Evolutionary conservation across 2,797 vertebrate genomes (phyloP).

Genomic region (Bradypus variegatus): DNA sequence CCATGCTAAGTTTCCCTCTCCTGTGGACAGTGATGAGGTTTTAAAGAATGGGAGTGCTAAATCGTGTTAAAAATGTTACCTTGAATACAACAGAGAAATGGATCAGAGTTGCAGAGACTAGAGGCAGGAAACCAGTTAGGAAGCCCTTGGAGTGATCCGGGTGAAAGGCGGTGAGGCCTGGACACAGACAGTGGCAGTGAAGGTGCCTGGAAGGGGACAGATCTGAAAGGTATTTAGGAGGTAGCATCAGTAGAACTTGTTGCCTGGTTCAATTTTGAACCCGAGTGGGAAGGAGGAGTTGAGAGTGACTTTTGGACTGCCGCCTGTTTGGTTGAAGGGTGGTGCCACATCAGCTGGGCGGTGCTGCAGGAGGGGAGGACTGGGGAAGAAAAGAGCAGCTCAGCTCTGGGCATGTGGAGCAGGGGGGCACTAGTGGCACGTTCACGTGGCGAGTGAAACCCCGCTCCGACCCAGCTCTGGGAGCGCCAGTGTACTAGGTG

Average conservation of each 20-base stretch:
- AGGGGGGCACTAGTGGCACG: not conserved
- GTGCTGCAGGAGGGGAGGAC: not conserved
- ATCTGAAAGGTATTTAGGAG: too few relatives aligned
- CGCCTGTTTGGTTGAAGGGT: not conserved
- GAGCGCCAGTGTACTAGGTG: too few relatives aligned
- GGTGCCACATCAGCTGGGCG: accelerated
- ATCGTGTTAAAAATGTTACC: too few relatives aligned
- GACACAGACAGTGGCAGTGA: not conserved
- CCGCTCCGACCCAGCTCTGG: too few relatives aligned
- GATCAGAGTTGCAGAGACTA: not conserved
- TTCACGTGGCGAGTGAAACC: not conserved
- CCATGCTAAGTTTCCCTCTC: not conserved
- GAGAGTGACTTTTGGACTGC: not conserved
- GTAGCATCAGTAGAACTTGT: accelerated
- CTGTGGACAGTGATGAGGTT: not conserved
- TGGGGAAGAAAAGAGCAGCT: not conserved
- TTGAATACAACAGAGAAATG: not conserved
- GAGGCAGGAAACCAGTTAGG: not conserved
- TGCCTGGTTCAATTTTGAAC: too few relatives aligned
- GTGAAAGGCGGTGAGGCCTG: not conserved
- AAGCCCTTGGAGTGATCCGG: not conserved
- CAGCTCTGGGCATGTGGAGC: accelerated
- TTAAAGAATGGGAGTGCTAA: not conserved
- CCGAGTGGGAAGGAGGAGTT: not conserved
- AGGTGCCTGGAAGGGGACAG: not conserved